Conservation (phyloP, 2,797 vertebrate species). For the Halcyon smyrnensis region DNA sequence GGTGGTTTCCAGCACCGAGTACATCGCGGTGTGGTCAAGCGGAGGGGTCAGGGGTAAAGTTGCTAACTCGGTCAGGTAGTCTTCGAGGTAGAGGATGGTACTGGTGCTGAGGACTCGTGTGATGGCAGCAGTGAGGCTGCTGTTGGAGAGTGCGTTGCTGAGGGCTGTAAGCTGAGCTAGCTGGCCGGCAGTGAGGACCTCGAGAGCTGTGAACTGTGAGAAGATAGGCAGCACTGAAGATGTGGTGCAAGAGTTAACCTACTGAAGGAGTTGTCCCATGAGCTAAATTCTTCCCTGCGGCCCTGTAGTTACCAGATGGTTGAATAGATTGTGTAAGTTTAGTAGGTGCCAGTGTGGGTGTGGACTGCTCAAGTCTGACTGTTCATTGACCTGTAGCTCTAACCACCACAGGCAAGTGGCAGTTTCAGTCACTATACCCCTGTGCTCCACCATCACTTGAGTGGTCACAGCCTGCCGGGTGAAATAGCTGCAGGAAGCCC, state of each 20-base stretch:
- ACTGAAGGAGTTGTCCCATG: not conserved
- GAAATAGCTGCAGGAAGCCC: not conserved
- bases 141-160: not conserved
- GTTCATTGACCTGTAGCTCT: not conserved
- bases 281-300: not conserved
- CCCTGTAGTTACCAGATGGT: not conserved
- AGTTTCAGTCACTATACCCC: not conserved
- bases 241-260: not conserved
- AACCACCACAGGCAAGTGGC: not conserved
- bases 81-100: not conserved
- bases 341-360: not conserved
- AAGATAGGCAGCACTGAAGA: not conserved
- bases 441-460: no score
- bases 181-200: constrained; percentile 5
- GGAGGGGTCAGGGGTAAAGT: not conserved
- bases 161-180: not conserved
- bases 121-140: not conserved
- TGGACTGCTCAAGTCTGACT: not conserved
- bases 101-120: not conserved
- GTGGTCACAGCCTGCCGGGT: not conserved
- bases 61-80: not conserved
- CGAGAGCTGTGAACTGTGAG: constrained; percentile 19
- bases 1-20: not conserved
- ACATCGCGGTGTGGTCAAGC: not conserved
- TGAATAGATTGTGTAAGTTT: not conserved